These are phyloP conservation scores for Geotrupes spiniger DNA, from an alignment of 2,888 invertebrate genomes.

Conservation along the genomic window DNA sequence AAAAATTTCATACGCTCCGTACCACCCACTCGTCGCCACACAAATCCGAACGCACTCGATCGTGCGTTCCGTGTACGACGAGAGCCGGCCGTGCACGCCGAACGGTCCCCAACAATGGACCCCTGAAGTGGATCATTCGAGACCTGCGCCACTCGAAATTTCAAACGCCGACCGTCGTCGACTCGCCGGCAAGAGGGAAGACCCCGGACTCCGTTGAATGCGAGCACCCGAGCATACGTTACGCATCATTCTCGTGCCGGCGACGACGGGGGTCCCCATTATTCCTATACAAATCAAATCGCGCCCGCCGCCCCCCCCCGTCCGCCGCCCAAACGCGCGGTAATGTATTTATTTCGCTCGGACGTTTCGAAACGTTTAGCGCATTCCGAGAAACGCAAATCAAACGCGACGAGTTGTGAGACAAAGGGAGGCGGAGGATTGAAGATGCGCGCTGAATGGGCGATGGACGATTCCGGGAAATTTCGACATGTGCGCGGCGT, in stretches of 20 bases:
- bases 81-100: too few species aligned
- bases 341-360: constrained; percentile 13
- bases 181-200: too few species aligned
- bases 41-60: too few species aligned
- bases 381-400: too few species aligned
- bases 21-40: too few species aligned
- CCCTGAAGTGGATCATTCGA: not conserved
- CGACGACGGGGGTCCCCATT: constrained; percentile 29
- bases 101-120: constrained; percentile 1
- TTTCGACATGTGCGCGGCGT: too few species aligned
- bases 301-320: constrained; percentile 7
- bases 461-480: too few species aligned
- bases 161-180: constrained; percentile 20
- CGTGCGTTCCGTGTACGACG: too few species aligned
- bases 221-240: constrained; percentile 31
- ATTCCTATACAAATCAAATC: constrained; percentile 26
- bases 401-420: too few species aligned
- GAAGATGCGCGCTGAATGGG: too few species aligned
- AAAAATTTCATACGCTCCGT: too few species aligned
- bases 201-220: constrained; percentile 19
- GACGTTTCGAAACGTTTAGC: constrained; percentile 3
- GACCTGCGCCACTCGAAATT: constrained; percentile 1
- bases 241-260: constrained; percentile 26
- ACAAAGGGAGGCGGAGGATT: too few species aligned
- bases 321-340: not conserved